Evolutionary conservation across 2,888 invertebrate genomes (phyloP).

Genomic region (Euplexia lucipara): DNA sequence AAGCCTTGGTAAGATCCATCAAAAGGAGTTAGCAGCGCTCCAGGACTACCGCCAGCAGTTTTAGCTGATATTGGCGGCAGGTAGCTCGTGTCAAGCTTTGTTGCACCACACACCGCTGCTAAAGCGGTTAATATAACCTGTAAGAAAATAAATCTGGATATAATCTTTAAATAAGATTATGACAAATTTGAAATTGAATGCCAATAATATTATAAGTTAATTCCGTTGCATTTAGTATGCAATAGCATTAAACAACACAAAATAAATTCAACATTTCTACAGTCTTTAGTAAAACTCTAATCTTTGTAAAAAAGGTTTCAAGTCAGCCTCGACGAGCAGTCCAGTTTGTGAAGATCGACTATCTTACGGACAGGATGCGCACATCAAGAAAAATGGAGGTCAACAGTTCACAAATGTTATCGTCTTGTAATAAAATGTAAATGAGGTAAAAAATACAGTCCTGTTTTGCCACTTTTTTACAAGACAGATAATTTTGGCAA

Average conservation of each 20-base stretch:
- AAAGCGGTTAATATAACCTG: slow-evolving; percentile 83
- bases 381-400: slow-evolving; percentile 33
- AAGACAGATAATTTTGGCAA: slow-evolving; percentile 29
- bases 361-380: slow-evolving; percentile 45
- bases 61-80: slow-evolving; percentile 81
- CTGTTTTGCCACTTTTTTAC: slow-evolving; percentile 39
- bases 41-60: slow-evolving; percentile 80
- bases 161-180: background rate
- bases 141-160: too few species aligned
- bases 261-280: slow-evolving; percentile 7
- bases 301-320: slow-evolving; percentile 23
- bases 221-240: too few species aligned
- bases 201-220: too few species aligned
- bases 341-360: slow-evolving; percentile 40
- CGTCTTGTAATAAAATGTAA: slow-evolving; percentile 48
- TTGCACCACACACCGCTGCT: slow-evolving; percentile 81
- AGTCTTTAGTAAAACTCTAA: slow-evolving; percentile 12
- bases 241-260: slow-evolving; percentile 15
- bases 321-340: slow-evolving; percentile 46
- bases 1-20: slow-evolving; percentile 55
- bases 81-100: slow-evolving; percentile 81
- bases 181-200: background rate
- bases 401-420: slow-evolving; percentile 37
- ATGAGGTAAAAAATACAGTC: slow-evolving; percentile 41
- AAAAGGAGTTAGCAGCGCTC: slow-evolving; percentile 75